Base-by-base conservation (phyloP, 2,113 vertebrate species). In the Leucosticte australis region DNA sequence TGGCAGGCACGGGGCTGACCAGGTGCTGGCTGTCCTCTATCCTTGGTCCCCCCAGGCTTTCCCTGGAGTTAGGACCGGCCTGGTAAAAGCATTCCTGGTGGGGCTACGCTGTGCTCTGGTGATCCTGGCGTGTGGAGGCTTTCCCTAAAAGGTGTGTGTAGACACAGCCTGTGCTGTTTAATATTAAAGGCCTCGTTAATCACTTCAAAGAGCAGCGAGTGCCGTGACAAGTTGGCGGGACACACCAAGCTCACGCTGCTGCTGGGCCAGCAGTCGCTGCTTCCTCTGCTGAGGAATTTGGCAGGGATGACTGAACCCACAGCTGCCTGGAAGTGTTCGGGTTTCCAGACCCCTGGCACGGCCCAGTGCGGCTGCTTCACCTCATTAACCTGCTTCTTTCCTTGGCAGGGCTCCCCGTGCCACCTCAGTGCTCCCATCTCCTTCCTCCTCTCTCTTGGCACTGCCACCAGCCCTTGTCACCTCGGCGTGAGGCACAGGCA, bases 281-380 rank as follows among this genome's bases (percentile, higher is more conserved):
- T 87, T 17, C 30, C 65, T 94, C 64, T 81, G 77, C 80, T 85
- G 2, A 85, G 74, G 94, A 87, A 91, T 89, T 97, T 94, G 91
- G 96, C 92, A 95, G 57, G 37, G 62, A 50, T 86, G 27, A 20
- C 60, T 55, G 14, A 83, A 59, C 55, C 85, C 44, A 7, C 64
- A 83, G 92, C 95, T 95, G 94, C 87, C 82, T 94, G 79, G 71
- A 77, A 88, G 88, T 5, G 26, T 33, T 93, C 13, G 0, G 60
- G 31, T 94, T 95, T 88, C 79, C 92, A 94, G 94, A 93, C 82
- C 92, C 89, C 88, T 93, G 95, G 95, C 93, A 90, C 59, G 10
- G 85, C 30, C 1, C 77, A 7, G 82, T 2, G 0, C 2, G 39
- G 90, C 71, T 73, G 4, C 84, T 94, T 22, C 63, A 70, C 76